Conservation (phyloP, 2,888 invertebrate genomes). For the Podabrus alpinus region DNA sequence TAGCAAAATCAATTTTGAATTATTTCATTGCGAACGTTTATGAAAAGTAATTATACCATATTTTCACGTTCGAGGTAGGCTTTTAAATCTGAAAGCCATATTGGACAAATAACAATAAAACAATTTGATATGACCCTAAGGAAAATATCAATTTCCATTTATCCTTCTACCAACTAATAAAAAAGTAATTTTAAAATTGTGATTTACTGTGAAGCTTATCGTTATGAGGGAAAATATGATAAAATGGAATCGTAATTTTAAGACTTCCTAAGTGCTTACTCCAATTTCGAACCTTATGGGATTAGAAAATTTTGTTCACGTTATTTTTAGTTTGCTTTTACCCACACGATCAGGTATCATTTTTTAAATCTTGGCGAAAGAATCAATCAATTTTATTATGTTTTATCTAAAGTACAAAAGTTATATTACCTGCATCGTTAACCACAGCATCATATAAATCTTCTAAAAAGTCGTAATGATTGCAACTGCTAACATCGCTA, state of each 20-base stretch:
- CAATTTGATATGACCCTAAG: not conserved
- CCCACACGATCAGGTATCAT: not conserved
- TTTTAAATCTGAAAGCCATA: not conserved
- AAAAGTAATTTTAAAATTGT: not conserved
- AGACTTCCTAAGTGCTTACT: not conserved
- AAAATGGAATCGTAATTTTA: not conserved
- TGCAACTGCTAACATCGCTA: conserved; percentile 65
- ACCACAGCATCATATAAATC: conserved; percentile 72
- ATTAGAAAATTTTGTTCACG: not conserved
- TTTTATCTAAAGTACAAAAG: not conserved
- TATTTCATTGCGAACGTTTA: no score
- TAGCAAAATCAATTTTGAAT: no score
- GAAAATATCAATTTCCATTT: not conserved
- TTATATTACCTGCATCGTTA: conserved; percentile 64
- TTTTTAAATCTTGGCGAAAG: not conserved
- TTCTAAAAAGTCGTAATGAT: conserved; percentile 73
- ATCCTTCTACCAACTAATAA: not conserved
- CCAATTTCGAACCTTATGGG: not conserved
- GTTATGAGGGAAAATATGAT: not conserved
- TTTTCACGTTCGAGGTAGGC: not conserved
- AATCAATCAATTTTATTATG: not conserved
- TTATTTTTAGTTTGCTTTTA: not conserved
- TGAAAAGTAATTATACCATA: not conserved
- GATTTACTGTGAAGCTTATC: not conserved
- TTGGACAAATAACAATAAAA: not conserved